Base-by-base conservation (phyloP, 2,888 invertebrate genomes). In the Meteorus cinctellus region DNA sequence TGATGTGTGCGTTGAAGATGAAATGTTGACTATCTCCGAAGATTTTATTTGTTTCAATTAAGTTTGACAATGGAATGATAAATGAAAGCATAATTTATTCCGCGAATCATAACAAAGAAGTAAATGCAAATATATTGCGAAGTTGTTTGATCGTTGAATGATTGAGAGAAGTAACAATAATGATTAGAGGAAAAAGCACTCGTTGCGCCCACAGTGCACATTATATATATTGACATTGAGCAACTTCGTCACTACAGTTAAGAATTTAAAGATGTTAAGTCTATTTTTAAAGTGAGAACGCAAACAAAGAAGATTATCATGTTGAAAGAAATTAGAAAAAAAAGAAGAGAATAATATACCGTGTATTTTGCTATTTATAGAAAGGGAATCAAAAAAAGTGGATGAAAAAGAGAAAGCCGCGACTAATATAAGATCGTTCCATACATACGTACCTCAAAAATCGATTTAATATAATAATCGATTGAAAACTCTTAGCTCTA, bases 361-460 rank as follows among this genome's bases (percentile, higher is more conserved):
- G 80, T 85, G 87, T 88, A 88, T 88, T 88, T 88, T 88, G 85
- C 87, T 88, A 88, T 86, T 83, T 84, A 82, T 85, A 81, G 71
- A 76, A 66, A 71, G 79, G 72, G 62, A 67, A 24, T n/a, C 19
- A 51, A 68, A 68, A 68, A 66, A 16, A 29, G 24, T 14, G 29
- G 51, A 24, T 24, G 24, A 67, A 45, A 59, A 51, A 67, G 55
- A 75, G 69, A 55, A 74, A 77, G 48, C 69, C 77, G 77, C 71
- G 73, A 84, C 81, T 82, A 82, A 81, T 78, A 73, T 80, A 79
- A 80, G 83, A 83, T 79, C 81, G 85, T 86, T 86, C 84, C 84
- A 87, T 82, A 83, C 85, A 86, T 88, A 88, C 87, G 88, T 89
- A 89, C 89, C 89, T 89, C 87, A 86, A 82, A 86, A 77, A 81